A percentile compares a stretch with the other conserved stretches of the same genome.
These are phyloP conservation scores for Drosophila suboccidentalis DNA, from an alignment of 2,888 invertebrate genomes.

Conservation along the genomic window DNA sequence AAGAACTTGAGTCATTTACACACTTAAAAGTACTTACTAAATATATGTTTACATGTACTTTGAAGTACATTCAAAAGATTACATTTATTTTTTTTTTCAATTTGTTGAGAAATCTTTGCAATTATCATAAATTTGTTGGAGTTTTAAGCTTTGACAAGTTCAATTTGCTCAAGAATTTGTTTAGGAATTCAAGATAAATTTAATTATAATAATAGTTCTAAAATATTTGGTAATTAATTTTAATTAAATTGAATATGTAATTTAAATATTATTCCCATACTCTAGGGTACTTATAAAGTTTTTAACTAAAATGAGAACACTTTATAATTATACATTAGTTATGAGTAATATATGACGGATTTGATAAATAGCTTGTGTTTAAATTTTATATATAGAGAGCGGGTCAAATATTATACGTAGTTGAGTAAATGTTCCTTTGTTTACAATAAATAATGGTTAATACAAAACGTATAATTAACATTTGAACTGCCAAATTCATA, in stretches of 20 bases:
- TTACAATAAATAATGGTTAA: constrained; percentile 31
- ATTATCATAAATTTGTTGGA: constrained; percentile 26
- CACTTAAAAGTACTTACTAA: neutral
- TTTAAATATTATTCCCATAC: no score
- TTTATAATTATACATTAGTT: neutral
- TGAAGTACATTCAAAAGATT: neutral
- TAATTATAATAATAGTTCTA: neutral
- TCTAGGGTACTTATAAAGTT: neutral
- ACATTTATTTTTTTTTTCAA: constrained; percentile 1
- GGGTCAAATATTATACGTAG: constrained; percentile 19
- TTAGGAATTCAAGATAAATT: neutral
- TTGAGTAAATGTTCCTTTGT: constrained; percentile 29
- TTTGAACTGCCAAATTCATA: constrained; percentile 38
- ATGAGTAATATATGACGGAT: constrained; percentile 14
- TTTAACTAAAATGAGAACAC: neutral
- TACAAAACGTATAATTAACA: constrained; percentile 22
- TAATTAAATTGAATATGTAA: no score
- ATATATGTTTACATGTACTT: neutral
- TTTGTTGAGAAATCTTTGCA: constrained; percentile 15
- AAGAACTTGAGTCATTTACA: constrained; percentile 19
- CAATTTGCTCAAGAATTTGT: constrained; percentile 24
- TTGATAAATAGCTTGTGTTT: constrained; percentile 1
- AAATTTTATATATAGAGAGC: constrained; percentile 1
- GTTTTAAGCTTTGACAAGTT: constrained; percentile 15
- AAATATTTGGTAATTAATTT: no score